Base-by-base conservation (phyloP, 1,140 invertebrate genomes). In the Pentalonia nigronervosa region DNA sequence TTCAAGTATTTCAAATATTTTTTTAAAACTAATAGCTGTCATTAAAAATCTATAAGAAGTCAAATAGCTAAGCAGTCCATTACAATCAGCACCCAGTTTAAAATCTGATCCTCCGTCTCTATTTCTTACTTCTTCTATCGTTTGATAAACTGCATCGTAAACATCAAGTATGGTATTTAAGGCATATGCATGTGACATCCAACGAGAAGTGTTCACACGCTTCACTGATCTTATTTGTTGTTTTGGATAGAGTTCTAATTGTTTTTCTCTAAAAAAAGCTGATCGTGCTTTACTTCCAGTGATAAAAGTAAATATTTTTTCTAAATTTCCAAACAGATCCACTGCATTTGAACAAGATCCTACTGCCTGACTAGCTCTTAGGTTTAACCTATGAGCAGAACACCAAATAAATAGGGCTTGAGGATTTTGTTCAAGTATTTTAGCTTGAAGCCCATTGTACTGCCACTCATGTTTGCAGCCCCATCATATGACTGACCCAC, bases 401-500 rank as follows among this genome's bases (percentile, higher is more conserved):
- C 50, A 90, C 50, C 89, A 90, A 90, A 90, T 67, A 90, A 48
- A 90, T 67, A 90, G 2, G 14, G 89, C 89, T 41, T 90, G 89
- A 90, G 47, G 34, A 50, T 45, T 56, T 41, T 53, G 21, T 41
- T 90, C 48, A 11, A 48, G n/a, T 41, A 53, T 41, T 56, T 90
- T 53, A 90, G 34, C 48, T 90, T 41, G n/a, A 34, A 60, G n/a
- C 41, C 50, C 50, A 36, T 90, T 53, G n/a, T 90, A 90, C 34
- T 90, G 47, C 20, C 53, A 41, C 50, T 50, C 89, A 90, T 90
- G 50, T 90, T 90, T 36, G 50, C 89, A 60, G 89, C 89, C 7
- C 50, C 89, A n/a, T 90, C 89, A 90, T 90, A 90, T 53, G 34
- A 56, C 89, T 90, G 89, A 56, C 89, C 89, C 21, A 90, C 47